phyloP scores from a whole-genome alignment of 1,140 invertebrate species.

The Leptopilina clavipes region DNA sequence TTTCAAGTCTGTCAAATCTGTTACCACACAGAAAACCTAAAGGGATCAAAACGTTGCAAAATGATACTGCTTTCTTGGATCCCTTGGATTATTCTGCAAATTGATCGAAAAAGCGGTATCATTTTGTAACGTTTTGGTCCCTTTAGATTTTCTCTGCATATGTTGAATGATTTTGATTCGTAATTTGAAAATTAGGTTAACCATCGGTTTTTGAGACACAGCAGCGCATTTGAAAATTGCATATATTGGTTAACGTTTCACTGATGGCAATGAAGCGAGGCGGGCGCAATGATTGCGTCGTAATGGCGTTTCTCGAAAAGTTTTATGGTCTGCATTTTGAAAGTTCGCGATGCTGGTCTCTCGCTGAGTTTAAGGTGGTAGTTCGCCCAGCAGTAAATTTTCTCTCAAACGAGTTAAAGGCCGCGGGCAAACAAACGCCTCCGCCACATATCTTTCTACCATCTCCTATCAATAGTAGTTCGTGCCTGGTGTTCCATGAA shows the following conservation, averaged over 20 bases:
- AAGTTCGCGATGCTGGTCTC: conserved; percentile 54
- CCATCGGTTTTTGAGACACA: background rate
- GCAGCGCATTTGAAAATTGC: background rate
- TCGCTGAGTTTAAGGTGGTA: conserved; percentile 54
- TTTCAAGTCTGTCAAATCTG: too few species aligned
- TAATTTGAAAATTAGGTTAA: too few species aligned
- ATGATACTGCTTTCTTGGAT: too few species aligned
- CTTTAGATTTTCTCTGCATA: too few species aligned
- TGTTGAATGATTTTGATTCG: too few species aligned
- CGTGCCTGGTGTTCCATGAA: conserved; percentile 36
- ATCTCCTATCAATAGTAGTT: conserved; percentile 58
- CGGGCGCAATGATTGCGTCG: conserved; percentile 45
- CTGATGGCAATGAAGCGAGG: conserved; percentile 27
- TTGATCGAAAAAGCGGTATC: too few species aligned
- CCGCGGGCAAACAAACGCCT: conserved; percentile 51
- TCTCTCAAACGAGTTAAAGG: conserved; percentile 53
- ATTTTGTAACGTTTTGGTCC: too few species aligned
- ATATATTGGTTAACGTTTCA: background rate
- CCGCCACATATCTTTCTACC: conserved; percentile 54
- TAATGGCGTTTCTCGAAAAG: conserved; percentile 52
- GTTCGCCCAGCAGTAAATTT: conserved; percentile 58
- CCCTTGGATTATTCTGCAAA: too few species aligned
- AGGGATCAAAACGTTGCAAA: too few species aligned
- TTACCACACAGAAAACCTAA: too few species aligned
- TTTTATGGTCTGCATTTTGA: conserved; percentile 57